Percentiles rank a stretch among this genome's conserved stretches.
Evolutionary conservation across 2,113 vertebrate species (phyloP).

Genomic region (Xyliphius kryptos): DNA sequence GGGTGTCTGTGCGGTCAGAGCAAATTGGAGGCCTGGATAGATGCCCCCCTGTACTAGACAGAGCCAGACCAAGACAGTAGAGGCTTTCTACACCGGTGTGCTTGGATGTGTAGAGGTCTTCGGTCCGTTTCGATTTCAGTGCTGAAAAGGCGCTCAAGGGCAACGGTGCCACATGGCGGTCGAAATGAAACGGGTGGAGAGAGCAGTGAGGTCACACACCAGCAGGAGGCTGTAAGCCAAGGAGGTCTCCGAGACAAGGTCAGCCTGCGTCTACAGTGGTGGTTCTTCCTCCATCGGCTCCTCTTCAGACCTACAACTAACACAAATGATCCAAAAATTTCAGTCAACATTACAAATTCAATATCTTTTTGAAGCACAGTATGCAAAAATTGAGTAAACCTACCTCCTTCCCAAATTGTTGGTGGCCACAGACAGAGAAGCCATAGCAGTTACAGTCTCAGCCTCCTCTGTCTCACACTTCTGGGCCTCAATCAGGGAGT

Average conservation of each 20-base stretch:
- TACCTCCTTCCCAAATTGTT: conserved; percentile 84
- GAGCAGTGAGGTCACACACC: conserved; percentile 69
- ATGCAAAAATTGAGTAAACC: conserved; percentile 23
- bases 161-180: conserved; percentile 43
- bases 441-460: conserved; percentile 94
- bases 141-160: conserved; percentile 34
- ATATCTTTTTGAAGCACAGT: background rate
- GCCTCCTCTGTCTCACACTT: conserved; percentile 85
- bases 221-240: conserved; percentile 50
- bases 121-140: conserved; percentile 44
- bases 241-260: conserved; percentile 42
- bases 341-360: background rate
- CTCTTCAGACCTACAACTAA: conserved; percentile 72
- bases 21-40: conserved; percentile 11
- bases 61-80: conserved; percentile 27
- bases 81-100: conserved; percentile 20
- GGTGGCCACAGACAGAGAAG: conserved; percentile 86
- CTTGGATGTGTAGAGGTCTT: conserved; percentile 33
- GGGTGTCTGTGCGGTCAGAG: conserved; percentile 20
- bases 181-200: conserved; percentile 52
- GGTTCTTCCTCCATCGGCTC: conserved; percentile 96
- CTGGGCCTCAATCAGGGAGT: conserved; percentile 83
- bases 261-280: conserved; percentile 73
- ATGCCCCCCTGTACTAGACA: conserved; percentile 23
- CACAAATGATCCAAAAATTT: background rate